Evolutionary conservation across 2,888 invertebrate genomes (phyloP).

Genomic region (Ormyrus nitidulus): DNA sequence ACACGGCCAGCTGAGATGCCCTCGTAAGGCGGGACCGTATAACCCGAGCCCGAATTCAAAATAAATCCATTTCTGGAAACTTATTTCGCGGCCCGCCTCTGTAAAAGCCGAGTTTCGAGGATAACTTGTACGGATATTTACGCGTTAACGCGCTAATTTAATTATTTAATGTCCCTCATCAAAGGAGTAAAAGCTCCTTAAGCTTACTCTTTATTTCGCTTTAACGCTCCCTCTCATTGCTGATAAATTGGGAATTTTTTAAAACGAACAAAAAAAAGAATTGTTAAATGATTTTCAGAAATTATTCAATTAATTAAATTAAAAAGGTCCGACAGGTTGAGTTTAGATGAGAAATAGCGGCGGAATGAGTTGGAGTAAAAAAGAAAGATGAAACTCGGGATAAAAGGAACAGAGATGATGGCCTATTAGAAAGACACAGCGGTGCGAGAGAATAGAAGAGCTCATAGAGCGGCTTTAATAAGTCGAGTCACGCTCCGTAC

Average conservation of each 20-base stretch:
- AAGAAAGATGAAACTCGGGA: conserved; percentile 35
- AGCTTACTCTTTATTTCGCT: no score
- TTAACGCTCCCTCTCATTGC: no score
- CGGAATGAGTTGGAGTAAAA: conserved; percentile 25
- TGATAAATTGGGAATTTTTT: no score
- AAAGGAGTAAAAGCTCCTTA: no score
- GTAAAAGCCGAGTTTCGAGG: background rate
- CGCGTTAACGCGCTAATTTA: no score
- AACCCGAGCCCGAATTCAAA: conserved; percentile 12
- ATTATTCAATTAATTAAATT: no score
- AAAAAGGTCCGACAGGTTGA: no score
- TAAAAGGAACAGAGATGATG: conserved; percentile 37
- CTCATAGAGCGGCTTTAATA: conserved; percentile 62
- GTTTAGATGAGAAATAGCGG: background rate
- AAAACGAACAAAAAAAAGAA: no score
- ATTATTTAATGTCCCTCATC: no score
- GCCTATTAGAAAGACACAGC: conserved; percentile 42
- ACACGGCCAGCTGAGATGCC: background rate
- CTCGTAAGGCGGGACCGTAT: background rate
- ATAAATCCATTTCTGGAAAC: background rate
- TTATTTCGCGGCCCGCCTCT: background rate
- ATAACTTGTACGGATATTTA: no score
- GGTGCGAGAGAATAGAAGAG: conserved; percentile 25
- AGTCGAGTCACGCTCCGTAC: conserved; percentile 69
- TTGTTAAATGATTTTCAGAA: no score